A percentile compares a stretch with the other conserved stretches of the same genome.
phyloP scores from a whole-genome alignment of 2,797 vertebrate genomes.

The Protonibea diacanthus region DNA sequence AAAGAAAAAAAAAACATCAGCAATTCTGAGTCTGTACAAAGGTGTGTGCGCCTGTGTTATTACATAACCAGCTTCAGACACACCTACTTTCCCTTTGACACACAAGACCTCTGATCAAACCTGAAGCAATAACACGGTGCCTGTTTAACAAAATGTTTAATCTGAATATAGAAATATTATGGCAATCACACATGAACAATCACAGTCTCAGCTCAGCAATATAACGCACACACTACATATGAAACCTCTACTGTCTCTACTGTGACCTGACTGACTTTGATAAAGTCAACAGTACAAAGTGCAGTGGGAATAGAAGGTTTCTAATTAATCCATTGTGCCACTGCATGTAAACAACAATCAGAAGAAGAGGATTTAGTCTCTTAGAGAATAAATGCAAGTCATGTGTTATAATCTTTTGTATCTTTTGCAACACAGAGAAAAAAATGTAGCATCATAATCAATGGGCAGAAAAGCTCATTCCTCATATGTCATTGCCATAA shows the following conservation, averaged over 20 bases:
- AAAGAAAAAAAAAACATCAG: background rate
- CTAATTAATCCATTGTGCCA: too few species aligned
- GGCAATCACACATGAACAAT: background rate
- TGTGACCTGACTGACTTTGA: background rate
- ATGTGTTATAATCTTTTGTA: too few species aligned
- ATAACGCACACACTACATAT: background rate
- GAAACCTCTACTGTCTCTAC: background rate
- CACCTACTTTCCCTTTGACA: background rate
- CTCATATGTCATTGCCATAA: too few species aligned
- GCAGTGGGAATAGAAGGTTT: background rate
- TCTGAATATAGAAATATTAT: background rate
- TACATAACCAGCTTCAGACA: background rate
- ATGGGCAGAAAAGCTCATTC: too few species aligned
- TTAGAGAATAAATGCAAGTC: too few species aligned
- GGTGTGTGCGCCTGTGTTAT: background rate
- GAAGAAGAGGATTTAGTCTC: too few species aligned
- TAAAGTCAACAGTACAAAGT: conserved; percentile 21
- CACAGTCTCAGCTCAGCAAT: background rate
- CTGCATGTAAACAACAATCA: too few species aligned
- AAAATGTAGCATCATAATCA: too few species aligned
- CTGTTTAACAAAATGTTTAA: too few species aligned
- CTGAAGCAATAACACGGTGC: too few species aligned
- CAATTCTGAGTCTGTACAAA: background rate
- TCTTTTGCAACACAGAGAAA: too few species aligned
- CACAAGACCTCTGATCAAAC: background rate